Evolutionary conservation across 2,113 vertebrate genomes (phyloP).

Genomic region (Deroptyus accipitrinus): DNA sequence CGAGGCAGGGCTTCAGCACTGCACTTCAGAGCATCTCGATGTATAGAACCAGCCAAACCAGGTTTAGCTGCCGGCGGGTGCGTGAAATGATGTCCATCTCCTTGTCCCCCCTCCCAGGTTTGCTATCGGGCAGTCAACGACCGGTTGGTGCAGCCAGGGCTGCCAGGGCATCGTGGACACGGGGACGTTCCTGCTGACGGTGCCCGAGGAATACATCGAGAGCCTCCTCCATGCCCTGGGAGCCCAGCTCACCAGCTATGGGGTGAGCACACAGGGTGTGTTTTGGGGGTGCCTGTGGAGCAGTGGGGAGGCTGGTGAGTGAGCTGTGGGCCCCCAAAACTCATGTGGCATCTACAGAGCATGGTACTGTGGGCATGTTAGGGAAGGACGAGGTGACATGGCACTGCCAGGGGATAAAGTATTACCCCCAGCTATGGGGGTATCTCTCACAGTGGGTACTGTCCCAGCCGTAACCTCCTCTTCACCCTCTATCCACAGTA

Average conservation of each 20-base stretch:
- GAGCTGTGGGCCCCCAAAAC: not conserved
- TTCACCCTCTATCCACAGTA: slow-evolving; percentile 25
- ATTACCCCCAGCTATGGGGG: accelerated
- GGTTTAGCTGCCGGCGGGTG: not conserved
- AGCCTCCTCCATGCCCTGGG: slow-evolving; percentile 44
- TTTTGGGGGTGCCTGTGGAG: accelerated
- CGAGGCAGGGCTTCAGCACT: accelerated
- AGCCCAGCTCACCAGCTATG: slow-evolving; percentile 46
- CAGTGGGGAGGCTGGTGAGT: not conserved
- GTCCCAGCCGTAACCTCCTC: not conserved
- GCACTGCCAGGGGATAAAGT: not conserved
- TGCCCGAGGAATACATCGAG: slow-evolving; percentile 50
- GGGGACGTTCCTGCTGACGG: slow-evolving; percentile 48
- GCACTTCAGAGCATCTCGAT: not conserved
- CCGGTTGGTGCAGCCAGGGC: slow-evolving; percentile 41
- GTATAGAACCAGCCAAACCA: not conserved
- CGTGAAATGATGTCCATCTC: not conserved
- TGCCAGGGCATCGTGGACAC: slow-evolving; percentile 75
- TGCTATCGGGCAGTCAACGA: slow-evolving; percentile 16
- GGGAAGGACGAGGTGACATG: not conserved
- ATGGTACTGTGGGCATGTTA: accelerated
- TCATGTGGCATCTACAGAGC: not conserved
- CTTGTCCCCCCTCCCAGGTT: slow-evolving; percentile 44
- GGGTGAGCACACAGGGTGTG: slow-evolving; percentile 31
- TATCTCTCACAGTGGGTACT: not conserved